Base-by-base conservation (phyloP, 2,888 invertebrate species). In the Crossocerus cetratus region DNA sequence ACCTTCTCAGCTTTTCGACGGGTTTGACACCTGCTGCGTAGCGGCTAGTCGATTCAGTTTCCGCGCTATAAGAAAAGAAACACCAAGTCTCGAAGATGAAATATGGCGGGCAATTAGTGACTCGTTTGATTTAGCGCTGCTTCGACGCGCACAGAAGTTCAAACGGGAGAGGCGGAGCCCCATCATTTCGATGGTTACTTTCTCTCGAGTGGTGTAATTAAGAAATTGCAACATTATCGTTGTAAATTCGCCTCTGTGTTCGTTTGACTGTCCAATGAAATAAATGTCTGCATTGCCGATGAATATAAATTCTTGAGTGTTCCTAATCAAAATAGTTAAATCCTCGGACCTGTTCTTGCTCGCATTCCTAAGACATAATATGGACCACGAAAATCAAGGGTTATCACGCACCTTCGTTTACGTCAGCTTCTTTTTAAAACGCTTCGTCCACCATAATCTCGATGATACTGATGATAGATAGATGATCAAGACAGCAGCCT, bases 351-450 rank as follows among this genome's bases (percentile, higher is more conserved):
- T 65, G 72, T 79, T 81, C 69, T 81, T 78, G 67, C 59, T 57
- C 67, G 80, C 62, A 83, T 83, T 80, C 80, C 65, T 20, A 42
- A 76, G 74, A 68, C 78, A 80, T 78, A 81, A 65, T 66, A 58
- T 14, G 63, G 70, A 59, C 78, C 69, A 62, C 62, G 74, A 69
- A 84, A 83, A 83, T 83, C 81, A 81, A 69, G 75, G 83, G 80
- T 78, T 83, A 58, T 53, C 62, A 53, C 16, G 42, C 56, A 21
- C 71, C 72, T 70, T 76, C 74, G 74, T 82, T 82, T 69, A 76
- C 59, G 55, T 69, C 53, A 63, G 68, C 44, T 64, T 61, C 57
- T 20, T 21, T 70, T 74, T 67, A 65, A 76, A 67, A 57, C 65
- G 53, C 59, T 21, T 16, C 59, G 62, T 65, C 66, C 74, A 53